phyloP scores from a whole-genome alignment of 2,888 invertebrate genomes.

The Melanchra persicariae region DNA sequence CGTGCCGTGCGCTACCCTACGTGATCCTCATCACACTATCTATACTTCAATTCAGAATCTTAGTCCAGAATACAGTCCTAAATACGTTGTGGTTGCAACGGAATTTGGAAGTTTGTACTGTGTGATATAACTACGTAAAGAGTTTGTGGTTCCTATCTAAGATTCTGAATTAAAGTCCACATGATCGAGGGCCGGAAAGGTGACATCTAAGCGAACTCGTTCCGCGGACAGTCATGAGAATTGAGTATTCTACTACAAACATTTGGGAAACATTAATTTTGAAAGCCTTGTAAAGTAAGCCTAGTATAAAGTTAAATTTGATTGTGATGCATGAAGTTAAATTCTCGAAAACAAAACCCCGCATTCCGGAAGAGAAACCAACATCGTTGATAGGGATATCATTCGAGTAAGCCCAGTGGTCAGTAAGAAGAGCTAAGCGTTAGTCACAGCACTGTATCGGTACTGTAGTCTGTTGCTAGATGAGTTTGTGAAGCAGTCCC shows the following conservation, averaged over 20 bases:
- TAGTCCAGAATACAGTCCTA: too few species aligned
- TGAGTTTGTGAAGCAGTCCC: not conserved
- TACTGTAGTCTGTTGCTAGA: constrained; percentile 16
- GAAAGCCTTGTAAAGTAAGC: constrained; percentile 49
- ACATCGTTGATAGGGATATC: not conserved
- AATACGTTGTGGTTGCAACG: too few species aligned
- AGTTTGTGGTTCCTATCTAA: not conserved
- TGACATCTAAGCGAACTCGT: constrained; percentile 40
- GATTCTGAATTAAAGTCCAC: constrained; percentile 39
- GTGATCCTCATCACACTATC: constrained; percentile 28
- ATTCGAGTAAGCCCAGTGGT: constrained; percentile 41
- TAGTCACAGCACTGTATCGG: constrained; percentile 45
- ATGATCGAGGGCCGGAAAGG: constrained; percentile 17
- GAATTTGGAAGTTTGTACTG: too few species aligned
- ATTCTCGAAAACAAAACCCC: not conserved
- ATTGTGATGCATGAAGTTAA: not conserved
- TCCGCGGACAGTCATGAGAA: constrained; percentile 36
- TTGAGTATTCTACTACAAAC: constrained; percentile 36
- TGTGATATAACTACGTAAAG: too few species aligned
- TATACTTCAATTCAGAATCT: constrained; percentile 35
- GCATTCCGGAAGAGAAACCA: not conserved
- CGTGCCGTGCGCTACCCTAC: constrained; percentile 26
- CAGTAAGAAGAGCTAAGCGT: constrained; percentile 53
- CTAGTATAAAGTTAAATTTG: constrained; percentile 9
- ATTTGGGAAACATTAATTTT: constrained; percentile 25